Percentiles rank a stretch among this genome's conserved stretches.
phyloP scores from a whole-genome alignment of 2,113 vertebrate species.

The Rhinolophus ferrumequinum region DNA sequence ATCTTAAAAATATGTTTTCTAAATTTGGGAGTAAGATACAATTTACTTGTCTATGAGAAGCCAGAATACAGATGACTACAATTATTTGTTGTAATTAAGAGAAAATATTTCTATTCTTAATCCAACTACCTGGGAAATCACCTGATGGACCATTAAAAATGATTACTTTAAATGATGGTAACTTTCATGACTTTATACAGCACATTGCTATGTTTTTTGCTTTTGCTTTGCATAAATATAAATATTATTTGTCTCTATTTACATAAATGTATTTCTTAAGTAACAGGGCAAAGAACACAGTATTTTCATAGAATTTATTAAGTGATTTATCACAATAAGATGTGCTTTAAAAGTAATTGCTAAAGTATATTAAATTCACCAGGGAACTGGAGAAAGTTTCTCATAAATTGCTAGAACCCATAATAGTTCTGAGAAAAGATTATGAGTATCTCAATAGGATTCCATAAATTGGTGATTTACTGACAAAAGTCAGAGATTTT shows the following conservation, averaged over 20 bases:
- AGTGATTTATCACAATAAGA: background rate
- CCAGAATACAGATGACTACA: background rate
- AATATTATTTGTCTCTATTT: conserved; percentile 6
- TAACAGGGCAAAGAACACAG: background rate
- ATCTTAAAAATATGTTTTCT: background rate
- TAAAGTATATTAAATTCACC: background rate
- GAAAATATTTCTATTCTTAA: background rate
- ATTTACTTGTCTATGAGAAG: conserved; percentile 3
- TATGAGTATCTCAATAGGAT: background rate
- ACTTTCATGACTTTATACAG: background rate
- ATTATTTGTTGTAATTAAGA: background rate
- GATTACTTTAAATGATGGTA: background rate
- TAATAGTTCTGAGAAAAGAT: background rate
- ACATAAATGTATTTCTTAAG: background rate
- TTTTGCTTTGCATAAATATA: conserved; percentile 17
- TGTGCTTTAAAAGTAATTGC: background rate
- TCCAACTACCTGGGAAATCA: background rate
- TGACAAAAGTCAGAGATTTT: background rate
- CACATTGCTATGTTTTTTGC: background rate
- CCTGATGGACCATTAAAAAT: background rate
- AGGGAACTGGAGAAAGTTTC: background rate
- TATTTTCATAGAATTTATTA: conserved; percentile 28
- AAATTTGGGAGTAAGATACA: background rate
- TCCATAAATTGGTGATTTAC: background rate
- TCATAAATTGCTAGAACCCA: background rate